Evolutionary conservation across 1,140 invertebrate species (phyloP), one percentile per base, ranked within the genome.

Genomic region (Formica selysi): DNA sequence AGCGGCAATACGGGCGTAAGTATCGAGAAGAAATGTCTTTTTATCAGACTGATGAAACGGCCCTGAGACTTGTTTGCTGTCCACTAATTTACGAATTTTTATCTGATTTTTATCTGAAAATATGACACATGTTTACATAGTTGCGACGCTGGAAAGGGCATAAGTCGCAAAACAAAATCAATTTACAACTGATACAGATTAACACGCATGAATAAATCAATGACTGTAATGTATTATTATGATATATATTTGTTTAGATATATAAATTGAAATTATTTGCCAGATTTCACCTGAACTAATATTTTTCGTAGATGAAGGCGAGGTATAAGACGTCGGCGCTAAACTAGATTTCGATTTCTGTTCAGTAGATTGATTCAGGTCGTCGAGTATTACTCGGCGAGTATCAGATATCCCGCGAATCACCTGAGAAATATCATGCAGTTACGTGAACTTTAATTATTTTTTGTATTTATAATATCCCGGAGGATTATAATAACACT

Each of bases 1-100:
- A 7, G 90, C 86, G 7, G 70, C 76, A 1, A 92, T 92, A 19
- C 86, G 86, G 29, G 91, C 91, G 19, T 92, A 92, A 11, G 85
- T 91, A 38, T 92, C 87, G 2, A 91, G 44, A 16, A 89, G 76
- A 36, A 81, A 71, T 26, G 64, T 57, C 64, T 86, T 90, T 70
- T 86, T 86, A 8, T 62, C 79, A 11, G 44, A 38, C n/a, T 89
- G 70, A n/a, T 71, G 44, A 29, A 76, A 74, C 2, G 78, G 36
- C 16, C 38, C 84, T 26, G 85, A 90, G 10, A 86, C 73, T 44
- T 87, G 78, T 38, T 85, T 90, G 41, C 64, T 90, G 32, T 90
- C 89, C 64, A 91, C 85, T 74, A 90, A 74, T 57, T 84, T 90
- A 13, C 62, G 38, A 0, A 54, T 32, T 32, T 32, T 32, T 32